Conservation (phyloP, 1,140 invertebrate species). For the Venustaconcha ellipsiformis region DNA sequence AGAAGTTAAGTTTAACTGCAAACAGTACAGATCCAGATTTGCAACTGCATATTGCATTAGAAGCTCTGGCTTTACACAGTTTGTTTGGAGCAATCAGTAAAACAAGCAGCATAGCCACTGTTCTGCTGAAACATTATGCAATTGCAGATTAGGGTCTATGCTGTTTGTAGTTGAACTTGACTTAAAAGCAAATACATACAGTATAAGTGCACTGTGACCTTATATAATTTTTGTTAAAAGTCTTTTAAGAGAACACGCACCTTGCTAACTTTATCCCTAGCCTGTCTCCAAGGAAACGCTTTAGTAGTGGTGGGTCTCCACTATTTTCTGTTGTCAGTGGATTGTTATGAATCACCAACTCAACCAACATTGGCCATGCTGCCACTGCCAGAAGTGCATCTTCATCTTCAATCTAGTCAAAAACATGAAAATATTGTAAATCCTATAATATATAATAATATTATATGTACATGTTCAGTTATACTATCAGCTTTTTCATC, state of each 20-base stretch:
- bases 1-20: too few species aligned
- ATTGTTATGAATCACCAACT: slow-evolving; percentile 65
- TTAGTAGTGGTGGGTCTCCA: slow-evolving; percentile 67
- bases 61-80: neutral
- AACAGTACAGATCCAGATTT: too few species aligned
- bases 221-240: too few species aligned
- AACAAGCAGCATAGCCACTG: neutral
- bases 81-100: neutral
- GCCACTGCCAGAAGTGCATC: slow-evolving; percentile 65
- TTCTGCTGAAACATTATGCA: too few species aligned
- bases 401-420: slow-evolving; percentile 60
- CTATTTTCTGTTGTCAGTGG: slow-evolving; percentile 61
- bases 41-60: too few species aligned
- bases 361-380: slow-evolving; percentile 65
- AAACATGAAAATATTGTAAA: slow-evolving; percentile 2
- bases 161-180: neutral
- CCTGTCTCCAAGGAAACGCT: slow-evolving; percentile 60
- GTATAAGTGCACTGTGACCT: too few species aligned
- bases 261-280: slow-evolving; percentile 63
- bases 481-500: too few species aligned
- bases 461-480: too few species aligned
- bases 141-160: too few species aligned
- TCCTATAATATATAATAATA: too few species aligned
- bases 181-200: too few species aligned
- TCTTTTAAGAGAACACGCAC: slow-evolving; percentile 16